Evolutionary conservation across 2,888 invertebrate species (phyloP), one percentile per base, ranked within the genome.

Genomic region (Meiosimyza decipiens): DNA sequence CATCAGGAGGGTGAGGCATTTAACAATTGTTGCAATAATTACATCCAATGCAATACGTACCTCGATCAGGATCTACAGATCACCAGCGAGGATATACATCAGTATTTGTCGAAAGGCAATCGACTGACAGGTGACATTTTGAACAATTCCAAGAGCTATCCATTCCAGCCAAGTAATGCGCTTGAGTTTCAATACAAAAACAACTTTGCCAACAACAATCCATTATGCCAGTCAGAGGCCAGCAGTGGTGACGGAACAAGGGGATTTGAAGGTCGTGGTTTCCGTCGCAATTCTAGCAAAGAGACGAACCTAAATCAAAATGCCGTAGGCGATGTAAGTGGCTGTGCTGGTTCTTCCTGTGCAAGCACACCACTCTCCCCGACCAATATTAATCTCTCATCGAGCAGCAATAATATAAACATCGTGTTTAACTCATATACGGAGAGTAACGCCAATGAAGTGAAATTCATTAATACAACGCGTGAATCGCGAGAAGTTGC

Each of bases 21-120:
- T 74, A 87, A 87, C 78, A 87, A 87, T 73, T 87, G 87, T 74
- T 87, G 87, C 79, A 87, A 83, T 77, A 87, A 87, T 70, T 87
- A 87, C 72, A 80, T 86, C 71, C 86, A 87, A 75, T 87, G 86
- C 80, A 87, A 87, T 75, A 84, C 84, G 57, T 87, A 86, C 75
- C 76, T 87, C 73, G 87, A 87, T 73, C 87, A 87, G 75, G 87
- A 87, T 73, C 77, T 87, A 68, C 87, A 87, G 78, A 87, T 87
- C n/a, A 87, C 87, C 73, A 87, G 86, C 78, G 87, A 86, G 77
- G 87, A 87, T 68, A 87, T 87, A 54, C 87, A 87, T 28, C 85
- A 84, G 70, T 87, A 87, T 74, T 77, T 87, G 64, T 86, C 87
- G 13, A 87, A 87, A 77, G 86, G 85, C 54, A 84, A 84, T 70